Conservation (phyloP, 1,140 invertebrate genomes). For the Drosophila sproati region DNA sequence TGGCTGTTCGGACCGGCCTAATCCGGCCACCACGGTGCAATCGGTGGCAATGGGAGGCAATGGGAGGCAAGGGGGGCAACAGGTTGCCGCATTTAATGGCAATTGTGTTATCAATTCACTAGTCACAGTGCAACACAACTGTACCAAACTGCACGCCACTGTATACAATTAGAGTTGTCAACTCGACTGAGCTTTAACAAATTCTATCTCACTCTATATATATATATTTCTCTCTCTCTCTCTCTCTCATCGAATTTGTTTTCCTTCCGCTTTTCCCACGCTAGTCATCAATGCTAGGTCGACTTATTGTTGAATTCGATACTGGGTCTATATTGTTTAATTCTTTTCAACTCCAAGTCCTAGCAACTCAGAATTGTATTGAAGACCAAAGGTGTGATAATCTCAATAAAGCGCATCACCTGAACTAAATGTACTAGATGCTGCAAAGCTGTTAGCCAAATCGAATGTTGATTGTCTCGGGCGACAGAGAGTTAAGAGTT, state of each 20-base stretch:
- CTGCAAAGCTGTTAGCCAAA: constrained; percentile 27
- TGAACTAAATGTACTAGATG: constrained; percentile 6
- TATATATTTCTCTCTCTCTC: too few species aligned
- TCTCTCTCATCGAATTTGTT: too few species aligned
- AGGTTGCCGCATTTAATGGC: neutral
- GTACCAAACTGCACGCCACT: neutral
- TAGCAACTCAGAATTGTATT: neutral
- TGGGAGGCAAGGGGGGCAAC: too few species aligned
- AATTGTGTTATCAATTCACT: constrained; percentile 61
- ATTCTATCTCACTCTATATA: too few species aligned
- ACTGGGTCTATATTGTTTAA: too few species aligned
- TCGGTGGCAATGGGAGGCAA: neutral
- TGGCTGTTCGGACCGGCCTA: neutral
- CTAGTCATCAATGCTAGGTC: too few species aligned
- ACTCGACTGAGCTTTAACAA: neutral
- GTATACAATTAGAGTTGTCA: constrained; percentile 5
- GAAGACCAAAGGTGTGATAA: constrained; percentile 2
- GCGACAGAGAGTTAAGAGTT: neutral
- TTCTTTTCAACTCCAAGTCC: too few species aligned
- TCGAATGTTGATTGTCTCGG: constrained; percentile 15
- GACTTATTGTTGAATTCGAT: too few species aligned
- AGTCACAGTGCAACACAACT: constrained; percentile 11
- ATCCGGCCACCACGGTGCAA: neutral
- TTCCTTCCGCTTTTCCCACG: too few species aligned
- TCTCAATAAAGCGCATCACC: neutral